A percentile compares a stretch with the other conserved stretches of the same genome.
Evolutionary conservation across 2,797 vertebrate genomes (phyloP).

Genomic region (Liparis tanakae): DNA sequence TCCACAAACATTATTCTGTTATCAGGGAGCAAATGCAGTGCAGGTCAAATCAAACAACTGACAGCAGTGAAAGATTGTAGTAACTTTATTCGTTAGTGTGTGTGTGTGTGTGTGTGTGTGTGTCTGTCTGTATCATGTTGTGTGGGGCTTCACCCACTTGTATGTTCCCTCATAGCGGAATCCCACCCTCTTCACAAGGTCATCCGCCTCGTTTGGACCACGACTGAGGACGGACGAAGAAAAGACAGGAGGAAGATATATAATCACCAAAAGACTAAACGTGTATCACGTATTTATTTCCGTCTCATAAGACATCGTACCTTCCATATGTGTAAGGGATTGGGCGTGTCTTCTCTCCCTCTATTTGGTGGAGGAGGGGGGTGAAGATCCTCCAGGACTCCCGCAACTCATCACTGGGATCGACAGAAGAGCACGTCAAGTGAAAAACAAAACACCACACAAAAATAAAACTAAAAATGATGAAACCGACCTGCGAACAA

Average conservation of each 20-base stretch:
- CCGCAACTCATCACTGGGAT: conserved; percentile 87
- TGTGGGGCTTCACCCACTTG: conserved; percentile 92
- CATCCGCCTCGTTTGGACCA: conserved; percentile 88
- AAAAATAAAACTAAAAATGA: not conserved
- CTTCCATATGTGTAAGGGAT: conserved; percentile 89
- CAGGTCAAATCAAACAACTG: conserved; percentile 43
- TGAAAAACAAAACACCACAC: not conserved
- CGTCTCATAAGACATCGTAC: conserved; percentile 63
- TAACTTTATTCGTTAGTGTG: conserved; percentile 47
- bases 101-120: not conserved
- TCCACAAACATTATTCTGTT: conserved; percentile 10
- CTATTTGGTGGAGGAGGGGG: conserved; percentile 88
- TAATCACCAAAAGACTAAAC: not conserved
- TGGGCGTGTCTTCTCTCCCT: conserved; percentile 82
- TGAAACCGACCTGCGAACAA: conserved; percentile 86
- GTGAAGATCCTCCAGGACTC: conserved; percentile 95
- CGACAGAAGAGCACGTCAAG: conserved; percentile 7
- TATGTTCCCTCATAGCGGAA: conserved; percentile 92
- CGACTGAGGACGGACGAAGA: conserved; percentile 75
- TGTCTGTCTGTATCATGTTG: conserved; percentile 41
- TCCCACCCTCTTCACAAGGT: conserved; percentile 87
- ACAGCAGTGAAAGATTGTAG: conserved; percentile 30
- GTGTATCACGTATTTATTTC: not conserved
- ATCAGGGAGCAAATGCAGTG: conserved; percentile 18
- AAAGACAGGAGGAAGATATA: not conserved